phyloP scores from a whole-genome alignment of 2,113 vertebrate genomes.

The Archocentrus centrarchus region DNA sequence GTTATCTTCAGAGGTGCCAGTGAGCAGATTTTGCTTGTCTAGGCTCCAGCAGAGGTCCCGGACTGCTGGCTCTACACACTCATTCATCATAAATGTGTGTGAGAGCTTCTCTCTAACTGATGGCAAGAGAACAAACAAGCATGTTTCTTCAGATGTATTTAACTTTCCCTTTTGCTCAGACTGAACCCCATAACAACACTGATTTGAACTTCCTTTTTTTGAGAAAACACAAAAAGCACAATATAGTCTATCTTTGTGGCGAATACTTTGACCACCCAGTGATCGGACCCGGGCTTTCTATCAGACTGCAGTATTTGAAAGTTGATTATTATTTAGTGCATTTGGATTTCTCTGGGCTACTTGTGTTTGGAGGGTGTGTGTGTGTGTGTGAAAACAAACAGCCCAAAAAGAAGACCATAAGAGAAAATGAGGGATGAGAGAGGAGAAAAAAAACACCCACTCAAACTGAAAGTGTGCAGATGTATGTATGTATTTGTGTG shows the following conservation, averaged over 20 bases:
- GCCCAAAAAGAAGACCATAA: constrained; percentile 21
- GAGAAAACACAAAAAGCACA: not conserved
- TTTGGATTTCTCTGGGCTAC: not conserved
- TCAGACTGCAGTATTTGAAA: not conserved
- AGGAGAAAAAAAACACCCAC: constrained; percentile 16
- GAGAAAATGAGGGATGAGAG: constrained; percentile 21
- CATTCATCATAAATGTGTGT: not conserved
- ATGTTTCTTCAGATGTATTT: not conserved
- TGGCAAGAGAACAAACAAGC: not conserved
- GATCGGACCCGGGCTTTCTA: not conserved
- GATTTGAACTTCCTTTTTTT: not conserved
- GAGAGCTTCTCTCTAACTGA: not conserved
- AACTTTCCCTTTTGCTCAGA: not conserved
- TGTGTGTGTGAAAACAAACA: constrained; percentile 12
- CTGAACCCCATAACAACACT: not conserved
- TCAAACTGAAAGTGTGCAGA: constrained; percentile 61
- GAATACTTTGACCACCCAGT: not conserved
- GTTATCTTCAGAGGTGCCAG: not conserved
- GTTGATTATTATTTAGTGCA: not conserved
- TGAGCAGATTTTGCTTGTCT: not conserved
- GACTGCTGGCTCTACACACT: not conserved
- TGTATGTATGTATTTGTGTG: constrained; percentile 3
- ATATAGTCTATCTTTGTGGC: not conserved
- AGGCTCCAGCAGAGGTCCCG: not conserved
- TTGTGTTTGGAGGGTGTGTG: not conserved